Conservation (phyloP, 2,888 invertebrate genomes). For the Cantharis lateralis region DNA sequence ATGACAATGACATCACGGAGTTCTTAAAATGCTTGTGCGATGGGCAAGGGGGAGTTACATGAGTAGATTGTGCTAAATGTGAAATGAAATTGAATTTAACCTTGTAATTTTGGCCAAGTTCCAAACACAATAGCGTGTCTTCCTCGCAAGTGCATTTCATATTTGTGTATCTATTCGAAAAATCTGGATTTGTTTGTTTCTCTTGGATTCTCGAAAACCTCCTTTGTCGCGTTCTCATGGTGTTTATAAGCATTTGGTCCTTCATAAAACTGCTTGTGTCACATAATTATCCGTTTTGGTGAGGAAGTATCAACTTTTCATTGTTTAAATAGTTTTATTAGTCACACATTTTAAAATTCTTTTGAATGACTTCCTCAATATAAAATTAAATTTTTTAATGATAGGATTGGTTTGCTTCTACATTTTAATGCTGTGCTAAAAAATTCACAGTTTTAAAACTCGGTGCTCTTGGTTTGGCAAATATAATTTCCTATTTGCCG, state of each 20-base stretch:
- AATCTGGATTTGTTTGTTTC: neutral
- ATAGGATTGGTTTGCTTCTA: neutral
- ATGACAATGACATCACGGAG: constrained; percentile 7
- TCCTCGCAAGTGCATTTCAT: constrained; percentile 3
- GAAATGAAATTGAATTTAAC: constrained; percentile 35
- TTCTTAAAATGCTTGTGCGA: neutral
- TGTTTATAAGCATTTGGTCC: neutral
- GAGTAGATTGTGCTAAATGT: constrained; percentile 28
- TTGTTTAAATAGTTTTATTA: neutral
- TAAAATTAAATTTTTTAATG: neutral
- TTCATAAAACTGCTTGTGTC: neutral
- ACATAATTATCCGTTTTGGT: neutral
- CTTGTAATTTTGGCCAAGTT: constrained; percentile 32
- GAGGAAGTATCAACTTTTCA: neutral
- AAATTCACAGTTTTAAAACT: neutral
- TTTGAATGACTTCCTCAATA: neutral
- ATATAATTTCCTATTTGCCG: neutral
- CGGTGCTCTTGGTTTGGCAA: neutral
- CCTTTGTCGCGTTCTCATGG: neutral
- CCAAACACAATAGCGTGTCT: constrained; percentile 15
- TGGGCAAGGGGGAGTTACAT: constrained; percentile 15
- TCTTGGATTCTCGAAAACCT: neutral
- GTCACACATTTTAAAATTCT: neutral
- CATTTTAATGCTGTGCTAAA: neutral
- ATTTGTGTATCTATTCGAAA: neutral